Evolutionary conservation across 2,888 invertebrate genomes (phyloP).

Genomic region (Ophion ellenae): DNA sequence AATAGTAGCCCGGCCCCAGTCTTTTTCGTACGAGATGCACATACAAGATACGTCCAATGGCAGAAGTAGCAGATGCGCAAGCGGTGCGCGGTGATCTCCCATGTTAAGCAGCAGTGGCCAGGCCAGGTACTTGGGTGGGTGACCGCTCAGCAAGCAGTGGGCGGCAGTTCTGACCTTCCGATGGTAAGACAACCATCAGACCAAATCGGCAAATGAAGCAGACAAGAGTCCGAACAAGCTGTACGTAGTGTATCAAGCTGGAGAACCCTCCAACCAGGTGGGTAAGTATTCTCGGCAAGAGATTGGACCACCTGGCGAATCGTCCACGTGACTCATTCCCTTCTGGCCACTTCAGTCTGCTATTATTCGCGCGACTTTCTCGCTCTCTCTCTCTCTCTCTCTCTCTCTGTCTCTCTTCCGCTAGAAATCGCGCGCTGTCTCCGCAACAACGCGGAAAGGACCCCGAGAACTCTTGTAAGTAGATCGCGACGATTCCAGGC

Average conservation of each 20-base stretch:
- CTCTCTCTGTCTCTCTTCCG: conserved; percentile 68
- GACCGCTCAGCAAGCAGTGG: no score
- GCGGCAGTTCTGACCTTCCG: no score
- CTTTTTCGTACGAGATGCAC: no score
- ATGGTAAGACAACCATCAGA: background rate
- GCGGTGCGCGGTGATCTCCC: no score
- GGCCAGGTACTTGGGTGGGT: no score
- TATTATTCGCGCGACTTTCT: conserved; percentile 44
- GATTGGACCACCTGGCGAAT: conserved; percentile 77
- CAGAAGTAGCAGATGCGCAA: no score
- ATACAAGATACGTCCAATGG: no score
- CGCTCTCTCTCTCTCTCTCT: background rate
- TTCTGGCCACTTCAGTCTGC: conserved; percentile 71
- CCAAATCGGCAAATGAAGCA: background rate
- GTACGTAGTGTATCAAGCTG: conserved; percentile 59
- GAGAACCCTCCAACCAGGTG: conserved; percentile 61
- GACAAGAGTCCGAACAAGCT: conserved; percentile 20
- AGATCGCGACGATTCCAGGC: conserved; percentile 14
- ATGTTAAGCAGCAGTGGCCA: no score
- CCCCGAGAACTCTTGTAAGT: background rate
- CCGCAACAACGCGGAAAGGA: no score
- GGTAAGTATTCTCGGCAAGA: conserved; percentile 66
- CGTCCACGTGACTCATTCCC: conserved; percentile 75
- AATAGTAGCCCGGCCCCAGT: no score
- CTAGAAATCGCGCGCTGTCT: conserved; percentile 38